Evolutionary conservation across 2,888 invertebrate species (phyloP), one percentile per base, ranked within the genome.

Genomic region (Sinopyrophorus schimmeli): DNA sequence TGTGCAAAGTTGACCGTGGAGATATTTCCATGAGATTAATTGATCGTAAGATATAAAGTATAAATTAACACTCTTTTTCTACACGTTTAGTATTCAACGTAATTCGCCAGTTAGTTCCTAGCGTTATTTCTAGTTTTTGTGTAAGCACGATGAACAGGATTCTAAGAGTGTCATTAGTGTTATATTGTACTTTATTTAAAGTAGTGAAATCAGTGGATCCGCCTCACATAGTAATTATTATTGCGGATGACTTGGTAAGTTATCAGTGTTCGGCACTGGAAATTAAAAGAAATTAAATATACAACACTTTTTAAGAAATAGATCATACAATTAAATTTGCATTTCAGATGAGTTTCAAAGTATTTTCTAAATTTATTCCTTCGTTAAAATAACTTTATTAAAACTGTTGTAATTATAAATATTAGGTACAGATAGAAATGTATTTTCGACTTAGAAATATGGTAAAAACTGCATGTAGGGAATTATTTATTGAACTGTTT

Each of bases 221-320:
- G 47, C 82, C 86, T 3, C 78, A 89, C 66, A 80, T 89, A 43
- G 76, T 89, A 28, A 79, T 88, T 56, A 84, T 89, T 54, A 76
- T 89, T 69, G 87, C 86, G 1, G 89, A 89, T 74, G 89, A 89
- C 68, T 76, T 89, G 82, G 89, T 87, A 74, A 69, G 44, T 43
- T 14, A 24, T 7, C 14, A 28, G 16, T 7, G 7, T 32, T n/a
- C n/a, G n/a, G n/a, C n/a, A n/a, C n/a, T n/a, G n/a, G n/a, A n/a
- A n/a, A n/a, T n/a, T n/a, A n/a, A n/a, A n/a, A n/a, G n/a, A n/a
- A n/a, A n/a, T n/a, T n/a, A n/a, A n/a, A n/a, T n/a, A n/a, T n/a
- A n/a, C n/a, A n/a, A n/a, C n/a, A n/a, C n/a, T n/a, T n/a, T n/a
- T n/a, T n/a, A n/a, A n/a, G n/a, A n/a, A n/a, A n/a, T n/a, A n/a